Evolutionary conservation across 2,888 invertebrate species (phyloP), one percentile per base, ranked within the genome.

Genomic region (Apantesis nais): DNA sequence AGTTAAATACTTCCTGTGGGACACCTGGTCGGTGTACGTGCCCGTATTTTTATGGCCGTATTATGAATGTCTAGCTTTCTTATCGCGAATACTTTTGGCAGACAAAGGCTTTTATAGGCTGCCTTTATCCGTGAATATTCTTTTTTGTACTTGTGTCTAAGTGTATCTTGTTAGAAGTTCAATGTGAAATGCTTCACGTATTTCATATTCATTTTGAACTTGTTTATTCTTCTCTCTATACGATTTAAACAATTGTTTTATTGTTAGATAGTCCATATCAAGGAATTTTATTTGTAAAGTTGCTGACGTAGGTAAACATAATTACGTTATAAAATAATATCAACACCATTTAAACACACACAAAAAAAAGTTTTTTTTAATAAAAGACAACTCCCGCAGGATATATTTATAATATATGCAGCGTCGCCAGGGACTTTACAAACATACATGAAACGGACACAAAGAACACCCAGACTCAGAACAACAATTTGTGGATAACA

Each of bases 1-100:
- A 72, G 72, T 66, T 68, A 68, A 72, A 72, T 72, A 68, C 66
- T 72, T 72, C 72, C 72, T 72, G 72, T 64, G 7, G 41, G 22
- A 62, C 61, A 22, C 22, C 62, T 31, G 65, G 31, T 61, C 52
- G 65, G 4, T 1, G 63, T 19, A 66, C 66, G 67, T 67, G 66
- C 62, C 14, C 62, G 44, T 55, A 58, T 62, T 62, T 66, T 41
- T 67, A 71, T 71, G 19, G 64, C 64, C 39, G 61, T n/a, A 63
- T 67, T 67, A 67, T 62, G 29, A 39, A 25, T 61, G 60, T 44
- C 67, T 67, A 60, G 29, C 55, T 62, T 67, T 67, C 66, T 61
- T 48, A 41, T 39, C n/a, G 9, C 41, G 11, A 66, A 37, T 31
- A n/a, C 2, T 61, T 41, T 68, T 68, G 62, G 52, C 37, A 66